Evolutionary conservation across 2,113 vertebrate genomes (phyloP).

Genomic region (Arothron firmamentum): DNA sequence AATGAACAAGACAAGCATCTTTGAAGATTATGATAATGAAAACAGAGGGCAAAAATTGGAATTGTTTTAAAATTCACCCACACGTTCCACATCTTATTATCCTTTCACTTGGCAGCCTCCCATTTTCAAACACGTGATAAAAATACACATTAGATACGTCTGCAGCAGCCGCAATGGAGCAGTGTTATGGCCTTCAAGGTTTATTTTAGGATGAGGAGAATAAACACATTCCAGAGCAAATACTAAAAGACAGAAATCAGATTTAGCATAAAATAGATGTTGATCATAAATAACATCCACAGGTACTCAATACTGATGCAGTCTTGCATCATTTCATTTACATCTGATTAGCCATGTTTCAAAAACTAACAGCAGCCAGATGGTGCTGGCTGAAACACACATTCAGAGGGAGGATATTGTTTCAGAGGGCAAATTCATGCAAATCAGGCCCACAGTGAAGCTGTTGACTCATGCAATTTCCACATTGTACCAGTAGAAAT

Average conservation of each 20-base stretch:
- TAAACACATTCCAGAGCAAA: slow-evolving; percentile 40
- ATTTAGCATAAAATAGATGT: slow-evolving; percentile 45
- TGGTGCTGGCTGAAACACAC: slow-evolving; percentile 57
- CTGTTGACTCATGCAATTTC: slow-evolving; percentile 63
- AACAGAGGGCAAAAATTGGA: slow-evolving; percentile 63
- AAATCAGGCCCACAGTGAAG: slow-evolving; percentile 59
- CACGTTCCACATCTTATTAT: slow-evolving; percentile 73
- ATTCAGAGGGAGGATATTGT: slow-evolving; percentile 61
- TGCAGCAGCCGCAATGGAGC: slow-evolving; percentile 32
- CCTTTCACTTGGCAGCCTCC: slow-evolving; percentile 63
- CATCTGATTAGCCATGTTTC: slow-evolving; percentile 32
- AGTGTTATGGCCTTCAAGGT: slow-evolving; percentile 47
- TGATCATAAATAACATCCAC: slow-evolving; percentile 47
- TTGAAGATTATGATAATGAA: slow-evolving; percentile 80
- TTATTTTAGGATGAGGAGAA: slow-evolving; percentile 52
- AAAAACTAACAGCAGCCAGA: slow-evolving; percentile 39
- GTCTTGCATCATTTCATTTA: slow-evolving; percentile 49
- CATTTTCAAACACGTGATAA: slow-evolving; percentile 69
- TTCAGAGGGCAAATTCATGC: slow-evolving; percentile 62
- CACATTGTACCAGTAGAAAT: slow-evolving; percentile 70
- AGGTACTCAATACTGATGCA: slow-evolving; percentile 42
- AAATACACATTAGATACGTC: slow-evolving; percentile 65
- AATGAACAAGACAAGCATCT: slow-evolving; percentile 81
- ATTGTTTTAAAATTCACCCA: slow-evolving; percentile 72
- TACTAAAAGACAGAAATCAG: slow-evolving; percentile 38